Evolutionary conservation across 2,888 invertebrate genomes (phyloP).

Genomic region (Rambutsinella grinnellia): DNA sequence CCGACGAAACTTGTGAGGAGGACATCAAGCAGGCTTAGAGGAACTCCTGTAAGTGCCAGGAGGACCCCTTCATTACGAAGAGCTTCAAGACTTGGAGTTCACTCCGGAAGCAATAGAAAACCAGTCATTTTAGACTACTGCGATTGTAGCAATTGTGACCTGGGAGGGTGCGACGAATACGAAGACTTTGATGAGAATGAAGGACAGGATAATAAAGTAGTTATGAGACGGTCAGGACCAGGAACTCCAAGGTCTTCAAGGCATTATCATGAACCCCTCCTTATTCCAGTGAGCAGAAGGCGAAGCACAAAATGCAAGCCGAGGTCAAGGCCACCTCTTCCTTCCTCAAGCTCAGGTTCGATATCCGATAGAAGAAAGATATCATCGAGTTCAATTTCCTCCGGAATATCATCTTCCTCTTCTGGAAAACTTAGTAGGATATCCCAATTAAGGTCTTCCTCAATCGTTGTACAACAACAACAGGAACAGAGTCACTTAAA

Average conservation of each 20-base stretch:
- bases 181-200: constrained; percentile 12
- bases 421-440: constrained; percentile 22
- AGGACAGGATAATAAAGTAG: neutral
- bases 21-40: constrained; percentile 39
- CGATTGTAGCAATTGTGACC: constrained; percentile 59
- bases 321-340: neutral
- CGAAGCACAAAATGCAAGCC: neutral
- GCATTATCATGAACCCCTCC: constrained; percentile 7
- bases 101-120: constrained; percentile 24
- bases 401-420: constrained; percentile 26
- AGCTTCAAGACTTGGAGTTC: neutral
- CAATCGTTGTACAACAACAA: neutral
- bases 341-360: neutral
- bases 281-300: constrained; percentile 6
- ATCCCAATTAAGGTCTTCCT: constrained; percentile 12
- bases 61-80: constrained; percentile 24
- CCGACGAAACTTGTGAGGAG: constrained; percentile 40
- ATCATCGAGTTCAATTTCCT: constrained; percentile 24
- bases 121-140: constrained; percentile 60
- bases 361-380: constrained; percentile 15
- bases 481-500: neutral
- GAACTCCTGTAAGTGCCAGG: no score
- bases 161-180: constrained; percentile 2
- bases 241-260: neutral
- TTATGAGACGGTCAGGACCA: neutral